phyloP scores from a whole-genome alignment of 2,797 vertebrate species.

The Girardinus metallicus region DNA sequence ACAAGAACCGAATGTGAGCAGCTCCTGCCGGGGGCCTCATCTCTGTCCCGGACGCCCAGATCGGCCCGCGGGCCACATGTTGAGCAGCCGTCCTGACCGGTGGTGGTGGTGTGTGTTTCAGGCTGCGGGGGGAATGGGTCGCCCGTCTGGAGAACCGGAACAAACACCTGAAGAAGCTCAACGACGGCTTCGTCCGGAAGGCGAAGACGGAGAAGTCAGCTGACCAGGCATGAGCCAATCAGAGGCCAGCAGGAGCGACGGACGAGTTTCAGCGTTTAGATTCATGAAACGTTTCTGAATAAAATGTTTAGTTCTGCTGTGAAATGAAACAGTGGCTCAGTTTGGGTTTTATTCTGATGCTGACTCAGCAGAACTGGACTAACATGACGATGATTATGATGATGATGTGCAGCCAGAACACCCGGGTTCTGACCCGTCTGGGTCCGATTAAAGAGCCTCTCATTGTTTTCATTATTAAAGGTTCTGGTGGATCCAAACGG shows the following conservation, averaged over 20 bases:
- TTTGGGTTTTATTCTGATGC: background rate
- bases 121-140: slow-evolving; percentile 78
- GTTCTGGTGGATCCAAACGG: background rate
- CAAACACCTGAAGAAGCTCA: slow-evolving; percentile 79
- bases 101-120: slow-evolving; percentile 48
- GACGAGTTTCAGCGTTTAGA: background rate
- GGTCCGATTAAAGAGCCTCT: background rate
- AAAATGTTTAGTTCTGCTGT: background rate
- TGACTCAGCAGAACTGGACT: background rate
- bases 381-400: background rate
- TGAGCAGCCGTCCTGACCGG: too few species aligned
- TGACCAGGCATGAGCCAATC: slow-evolving; percentile 25
- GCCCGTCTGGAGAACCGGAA: slow-evolving; percentile 73
- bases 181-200: slow-evolving; percentile 48
- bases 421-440: background rate
- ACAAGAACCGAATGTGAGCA: too few species aligned
- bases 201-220: slow-evolving; percentile 26
- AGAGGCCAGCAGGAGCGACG: background rate
- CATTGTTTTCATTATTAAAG: background rate
- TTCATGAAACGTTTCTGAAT: background rate
- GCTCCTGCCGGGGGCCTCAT: too few species aligned
- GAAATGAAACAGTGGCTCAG: background rate
- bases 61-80: too few species aligned
- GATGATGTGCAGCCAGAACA: background rate
- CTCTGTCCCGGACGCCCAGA: too few species aligned